Evolutionary conservation across 2,797 vertebrate species (phyloP).

Genomic region (Scleropages formosus): DNA sequence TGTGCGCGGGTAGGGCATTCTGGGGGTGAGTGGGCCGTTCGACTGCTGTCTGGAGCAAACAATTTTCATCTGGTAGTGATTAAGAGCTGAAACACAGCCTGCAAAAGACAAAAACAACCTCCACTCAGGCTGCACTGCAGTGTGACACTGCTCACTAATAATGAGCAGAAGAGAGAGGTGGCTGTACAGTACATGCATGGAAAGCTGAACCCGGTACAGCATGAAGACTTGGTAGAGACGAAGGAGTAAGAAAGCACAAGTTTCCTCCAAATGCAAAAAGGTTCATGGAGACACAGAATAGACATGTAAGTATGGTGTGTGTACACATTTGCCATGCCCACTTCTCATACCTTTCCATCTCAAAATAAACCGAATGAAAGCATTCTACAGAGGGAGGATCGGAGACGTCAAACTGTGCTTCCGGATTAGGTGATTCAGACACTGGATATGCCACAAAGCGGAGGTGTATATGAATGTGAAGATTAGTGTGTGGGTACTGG

Average conservation of each 20-base stretch:
- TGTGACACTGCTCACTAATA: not conserved
- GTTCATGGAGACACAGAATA: too few relatives aligned
- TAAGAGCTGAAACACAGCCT: not conserved
- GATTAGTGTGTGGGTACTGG: not conserved
- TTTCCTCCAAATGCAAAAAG: too few relatives aligned
- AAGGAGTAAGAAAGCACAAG: not conserved
- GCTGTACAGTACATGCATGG: slow-evolving; percentile 9
- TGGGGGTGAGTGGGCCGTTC: not conserved
- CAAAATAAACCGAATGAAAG: not conserved
- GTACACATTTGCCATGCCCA: slow-evolving; percentile 55
- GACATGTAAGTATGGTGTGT: slow-evolving; percentile 41
- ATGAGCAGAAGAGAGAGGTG: slow-evolving; percentile 22
- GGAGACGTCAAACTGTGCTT: not conserved
- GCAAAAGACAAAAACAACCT: slow-evolving; percentile 13
- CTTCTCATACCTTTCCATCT: slow-evolving; percentile 39
- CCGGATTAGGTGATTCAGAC: slow-evolving; percentile 9
- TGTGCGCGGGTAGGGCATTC: too few relatives aligned
- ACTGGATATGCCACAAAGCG: not conserved
- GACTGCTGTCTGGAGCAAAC: not conserved
- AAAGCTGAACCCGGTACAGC: not conserved
- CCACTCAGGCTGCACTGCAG: not conserved
- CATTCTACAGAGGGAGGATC: not conserved
- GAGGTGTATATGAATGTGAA: too few relatives aligned
- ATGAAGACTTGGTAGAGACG: not conserved
- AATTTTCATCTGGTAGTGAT: not conserved